Evolutionary conservation across 2,113 vertebrate genomes (phyloP).

Genomic region (Malaclemys terrapin): DNA sequence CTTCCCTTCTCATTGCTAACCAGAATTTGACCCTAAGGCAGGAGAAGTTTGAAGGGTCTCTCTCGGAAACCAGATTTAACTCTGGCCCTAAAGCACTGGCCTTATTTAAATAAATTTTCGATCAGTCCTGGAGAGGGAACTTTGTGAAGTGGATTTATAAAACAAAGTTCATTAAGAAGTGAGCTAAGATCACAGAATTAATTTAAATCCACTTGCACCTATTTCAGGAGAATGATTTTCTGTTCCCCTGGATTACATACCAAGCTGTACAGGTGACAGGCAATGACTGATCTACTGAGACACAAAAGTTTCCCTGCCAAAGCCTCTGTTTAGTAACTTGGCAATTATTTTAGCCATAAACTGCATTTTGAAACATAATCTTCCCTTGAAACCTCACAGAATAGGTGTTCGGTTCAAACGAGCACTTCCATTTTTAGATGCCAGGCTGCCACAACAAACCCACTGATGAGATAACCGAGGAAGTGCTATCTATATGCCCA

Average conservation of each 20-base stretch:
- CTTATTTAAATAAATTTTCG: constrained; percentile 60
- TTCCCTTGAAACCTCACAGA: constrained; percentile 61
- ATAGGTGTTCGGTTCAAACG: constrained; percentile 30
- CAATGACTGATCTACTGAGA: constrained; percentile 66
- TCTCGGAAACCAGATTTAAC: neutral
- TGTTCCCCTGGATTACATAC: constrained; percentile 68
- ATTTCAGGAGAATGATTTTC: constrained; percentile 80
- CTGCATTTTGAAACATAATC: constrained; percentile 52
- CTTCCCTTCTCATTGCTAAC: rapidly evolving
- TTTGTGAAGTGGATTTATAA: constrained; percentile 64
- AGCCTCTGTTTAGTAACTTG: constrained; percentile 4
- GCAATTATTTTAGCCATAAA: constrained; percentile 65
- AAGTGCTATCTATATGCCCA: neutral
- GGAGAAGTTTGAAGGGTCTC: neutral
- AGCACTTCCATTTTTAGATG: constrained; percentile 33
- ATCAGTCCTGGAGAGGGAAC: constrained; percentile 22
- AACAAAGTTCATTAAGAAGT: constrained; percentile 73
- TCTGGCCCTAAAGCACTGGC: neutral
- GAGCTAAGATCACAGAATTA: constrained; percentile 70
- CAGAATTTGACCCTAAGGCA: neutral
- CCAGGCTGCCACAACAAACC: constrained; percentile 11
- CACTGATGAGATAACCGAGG: constrained; percentile 11
- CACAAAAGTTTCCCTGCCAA: constrained; percentile 43
- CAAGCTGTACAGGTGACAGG: constrained; percentile 61
- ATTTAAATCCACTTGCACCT: constrained; percentile 63